Percentiles rank a stretch among this genome's conserved stretches.
These are phyloP conservation scores for Prionace glauca DNA, from an alignment of 2,797 vertebrate genomes.

Conservation along the genomic window DNA sequence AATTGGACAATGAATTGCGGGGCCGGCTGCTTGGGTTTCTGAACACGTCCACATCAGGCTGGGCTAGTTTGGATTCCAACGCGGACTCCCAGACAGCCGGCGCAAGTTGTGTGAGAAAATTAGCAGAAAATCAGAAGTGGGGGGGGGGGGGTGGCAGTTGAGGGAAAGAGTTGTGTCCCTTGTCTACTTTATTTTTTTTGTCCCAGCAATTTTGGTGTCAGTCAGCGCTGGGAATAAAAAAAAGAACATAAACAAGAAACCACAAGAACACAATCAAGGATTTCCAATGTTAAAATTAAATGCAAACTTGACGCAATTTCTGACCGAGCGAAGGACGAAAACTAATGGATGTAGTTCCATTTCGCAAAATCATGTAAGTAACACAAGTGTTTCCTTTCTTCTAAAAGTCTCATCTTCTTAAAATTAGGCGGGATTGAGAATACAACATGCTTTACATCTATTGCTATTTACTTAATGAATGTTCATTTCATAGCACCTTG, in stretches of 20 bases:
- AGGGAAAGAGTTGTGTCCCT: not conserved
- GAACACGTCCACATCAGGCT: constrained; percentile 53
- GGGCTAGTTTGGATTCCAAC: constrained; percentile 47
- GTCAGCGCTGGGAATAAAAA: not conserved
- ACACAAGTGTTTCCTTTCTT: not conserved
- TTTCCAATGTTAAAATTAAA: not conserved
- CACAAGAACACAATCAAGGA: not conserved
- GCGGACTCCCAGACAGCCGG: constrained; percentile 53
- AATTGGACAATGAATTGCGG: constrained; percentile 52
- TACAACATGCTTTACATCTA: too few species aligned
- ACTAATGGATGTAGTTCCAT: not conserved
- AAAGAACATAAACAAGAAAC: not conserved
- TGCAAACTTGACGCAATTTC: not conserved
- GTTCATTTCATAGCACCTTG: not conserved
- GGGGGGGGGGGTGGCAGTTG: not conserved
- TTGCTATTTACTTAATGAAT: not conserved
- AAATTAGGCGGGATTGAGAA: not conserved
- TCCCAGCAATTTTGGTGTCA: not conserved
- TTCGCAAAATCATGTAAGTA: not conserved
- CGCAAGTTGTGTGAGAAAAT: constrained; percentile 49
- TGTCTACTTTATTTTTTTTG: not conserved
- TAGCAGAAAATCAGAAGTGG: constrained; percentile 40
- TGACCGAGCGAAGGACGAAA: not conserved
- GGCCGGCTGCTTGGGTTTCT: constrained; percentile 56
- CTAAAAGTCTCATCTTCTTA: not conserved